A percentile compares a stretch with the other conserved stretches of the same genome.
Conservation (phyloP, 2,888 invertebrate genomes). For the Thereva unica region DNA sequence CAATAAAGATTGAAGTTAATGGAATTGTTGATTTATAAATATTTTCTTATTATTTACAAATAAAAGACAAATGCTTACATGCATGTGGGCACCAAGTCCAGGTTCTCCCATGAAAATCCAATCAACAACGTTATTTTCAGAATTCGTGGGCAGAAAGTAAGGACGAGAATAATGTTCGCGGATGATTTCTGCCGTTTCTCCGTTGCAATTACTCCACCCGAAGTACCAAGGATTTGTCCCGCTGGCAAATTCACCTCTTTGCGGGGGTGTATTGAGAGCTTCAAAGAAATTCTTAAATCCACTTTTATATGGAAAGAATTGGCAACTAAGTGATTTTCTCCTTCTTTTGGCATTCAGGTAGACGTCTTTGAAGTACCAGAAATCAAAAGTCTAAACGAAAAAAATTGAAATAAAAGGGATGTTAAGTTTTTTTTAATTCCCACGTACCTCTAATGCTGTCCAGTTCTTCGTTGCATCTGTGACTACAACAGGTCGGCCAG, state of each 20-base stretch:
- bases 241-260: conserved; percentile 63
- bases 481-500: conserved; percentile 80
- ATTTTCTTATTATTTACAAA: not conserved
- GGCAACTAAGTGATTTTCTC: conserved; percentile 70
- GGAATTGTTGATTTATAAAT: not conserved
- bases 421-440: not conserved
- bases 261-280: conserved; percentile 78
- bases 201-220: conserved; percentile 93
- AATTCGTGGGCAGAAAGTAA: conserved; percentile 83
- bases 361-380: conserved; percentile 78
- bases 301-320: conserved; percentile 93
- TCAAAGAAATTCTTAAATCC: conserved; percentile 78
- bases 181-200: conserved; percentile 75
- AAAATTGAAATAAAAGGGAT: not conserved
- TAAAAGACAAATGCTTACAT: conserved; percentile 65
- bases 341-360: conserved; percentile 67
- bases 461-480: conserved; percentile 81
- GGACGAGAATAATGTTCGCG: conserved; percentile 80
- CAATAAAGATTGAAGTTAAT: too few species aligned
- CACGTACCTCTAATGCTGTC: conserved; percentile 69
- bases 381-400: conserved; percentile 68
- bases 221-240: conserved; percentile 65
- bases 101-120: conserved; percentile 98
- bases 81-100: conserved; percentile 94
- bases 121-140: conserved; percentile 88